Conservation (phyloP, 2,113 vertebrate genomes). For the Pogonocichla stellata region DNA sequence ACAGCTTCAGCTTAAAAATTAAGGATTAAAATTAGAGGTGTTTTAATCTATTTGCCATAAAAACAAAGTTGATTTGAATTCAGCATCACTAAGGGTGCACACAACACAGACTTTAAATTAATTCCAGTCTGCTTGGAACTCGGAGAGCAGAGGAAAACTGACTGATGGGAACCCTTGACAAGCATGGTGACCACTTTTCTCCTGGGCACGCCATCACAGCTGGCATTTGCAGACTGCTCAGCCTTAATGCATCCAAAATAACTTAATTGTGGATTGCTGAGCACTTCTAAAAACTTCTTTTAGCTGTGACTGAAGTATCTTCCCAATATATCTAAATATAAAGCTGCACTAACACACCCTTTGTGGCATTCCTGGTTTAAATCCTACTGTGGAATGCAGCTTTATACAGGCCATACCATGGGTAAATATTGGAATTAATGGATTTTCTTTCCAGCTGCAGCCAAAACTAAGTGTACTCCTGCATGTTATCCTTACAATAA, state of each 20-base stretch:
- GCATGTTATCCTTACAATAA: neutral
- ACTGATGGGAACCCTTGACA: neutral
- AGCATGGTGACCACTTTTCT: neutral
- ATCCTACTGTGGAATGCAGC: neutral
- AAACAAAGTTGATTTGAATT: neutral
- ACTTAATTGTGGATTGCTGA: neutral
- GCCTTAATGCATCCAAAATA: neutral
- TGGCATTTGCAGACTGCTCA: neutral
- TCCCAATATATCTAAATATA: neutral
- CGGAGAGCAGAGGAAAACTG: neutral
- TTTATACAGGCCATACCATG: neutral
- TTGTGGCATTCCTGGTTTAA: neutral
- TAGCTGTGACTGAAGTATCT: neutral
- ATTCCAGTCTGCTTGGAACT: neutral
- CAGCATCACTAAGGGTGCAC: neutral
- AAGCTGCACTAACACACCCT: neutral
- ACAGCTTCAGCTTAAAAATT: neutral
- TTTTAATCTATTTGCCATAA: neutral
- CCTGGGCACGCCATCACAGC: neutral
- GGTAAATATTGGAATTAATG: neutral
- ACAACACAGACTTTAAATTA: neutral
- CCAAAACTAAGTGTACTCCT: neutral
- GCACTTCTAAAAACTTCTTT: neutral
- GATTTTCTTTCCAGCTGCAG: neutral
- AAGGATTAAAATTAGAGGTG: neutral